These are phyloP conservation scores for Raja brachyura DNA, from an alignment of 2,113 vertebrate species.

Conservation along the genomic window DNA sequence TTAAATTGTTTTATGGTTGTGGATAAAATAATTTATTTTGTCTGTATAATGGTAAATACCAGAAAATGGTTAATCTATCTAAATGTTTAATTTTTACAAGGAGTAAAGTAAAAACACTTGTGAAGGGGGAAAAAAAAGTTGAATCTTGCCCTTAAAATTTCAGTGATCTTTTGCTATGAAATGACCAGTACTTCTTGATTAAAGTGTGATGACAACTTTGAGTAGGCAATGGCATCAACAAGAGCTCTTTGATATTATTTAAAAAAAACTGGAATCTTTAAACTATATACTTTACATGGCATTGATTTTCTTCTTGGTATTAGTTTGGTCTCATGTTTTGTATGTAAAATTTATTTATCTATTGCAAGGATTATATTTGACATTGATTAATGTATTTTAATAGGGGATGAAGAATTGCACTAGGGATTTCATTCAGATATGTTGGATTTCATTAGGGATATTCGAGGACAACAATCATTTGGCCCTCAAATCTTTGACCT, in stretches of 20 bases:
- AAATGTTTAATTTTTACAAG: background rate
- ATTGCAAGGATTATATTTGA: slow-evolving; percentile 5
- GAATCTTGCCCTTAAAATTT: background rate
- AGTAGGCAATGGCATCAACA: background rate
- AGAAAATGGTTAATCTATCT: background rate
- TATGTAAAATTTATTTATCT: background rate
- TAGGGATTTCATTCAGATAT: background rate
- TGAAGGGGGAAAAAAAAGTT: background rate
- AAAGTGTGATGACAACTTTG: background rate
- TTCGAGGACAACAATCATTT: slow-evolving; percentile 9
- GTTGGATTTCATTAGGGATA: background rate
- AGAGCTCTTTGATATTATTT: background rate
- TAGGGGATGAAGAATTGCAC: background rate
- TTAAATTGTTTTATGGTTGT: background rate
- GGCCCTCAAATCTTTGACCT: background rate
- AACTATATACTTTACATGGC: background rate
- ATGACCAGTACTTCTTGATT: slow-evolving; percentile 5
- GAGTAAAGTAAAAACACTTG: background rate
- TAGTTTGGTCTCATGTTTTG: background rate
- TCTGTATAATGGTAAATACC: background rate
- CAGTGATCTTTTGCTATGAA: background rate
- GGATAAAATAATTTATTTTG: background rate
- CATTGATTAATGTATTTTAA: background rate
- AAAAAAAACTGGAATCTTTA: background rate
- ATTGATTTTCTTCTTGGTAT: background rate